Conservation (phyloP, 1,140 invertebrate genomes). For the Panonychus citri region DNA sequence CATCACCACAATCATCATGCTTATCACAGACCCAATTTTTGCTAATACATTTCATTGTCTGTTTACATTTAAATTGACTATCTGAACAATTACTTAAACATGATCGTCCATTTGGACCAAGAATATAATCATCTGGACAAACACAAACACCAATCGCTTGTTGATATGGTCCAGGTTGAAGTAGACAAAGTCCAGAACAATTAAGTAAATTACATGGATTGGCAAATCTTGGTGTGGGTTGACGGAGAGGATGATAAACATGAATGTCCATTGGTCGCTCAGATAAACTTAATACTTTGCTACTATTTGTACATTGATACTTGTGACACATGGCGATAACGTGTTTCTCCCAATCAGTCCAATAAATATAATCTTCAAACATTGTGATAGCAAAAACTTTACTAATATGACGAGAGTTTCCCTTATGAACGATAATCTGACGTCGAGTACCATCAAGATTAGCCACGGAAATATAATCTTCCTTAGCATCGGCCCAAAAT, state of each 20-base stretch:
- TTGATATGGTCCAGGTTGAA: slow-evolving; percentile 34
- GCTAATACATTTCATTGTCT: slow-evolving; percentile 43
- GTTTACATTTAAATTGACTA: slow-evolving; percentile 70
- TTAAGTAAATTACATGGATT: slow-evolving; percentile 46
- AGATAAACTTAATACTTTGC: slow-evolving; percentile 44
- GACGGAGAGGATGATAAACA: slow-evolving; percentile 30
- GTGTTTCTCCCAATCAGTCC: slow-evolving; percentile 81
- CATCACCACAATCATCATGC: slow-evolving; percentile 36
- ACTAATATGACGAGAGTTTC: slow-evolving; percentile 23
- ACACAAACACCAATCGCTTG: slow-evolving; percentile 62
- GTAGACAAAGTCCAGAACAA: slow-evolving; percentile 58
- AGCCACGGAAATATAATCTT: slow-evolving; percentile 73
- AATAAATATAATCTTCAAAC: slow-evolving; percentile 53
- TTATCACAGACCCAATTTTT: slow-evolving; percentile 32
- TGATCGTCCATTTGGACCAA: slow-evolving; percentile 59
- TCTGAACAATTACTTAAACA: slow-evolving; percentile 72
- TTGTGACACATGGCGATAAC: slow-evolving; percentile 83
- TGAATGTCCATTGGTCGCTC: slow-evolving; percentile 24
- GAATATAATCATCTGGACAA: slow-evolving; percentile 75
- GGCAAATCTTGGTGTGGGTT: slow-evolving; percentile 40
- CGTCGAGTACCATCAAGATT: slow-evolving; percentile 66
- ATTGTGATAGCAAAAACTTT: slow-evolving; percentile 75
- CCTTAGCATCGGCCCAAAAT: slow-evolving; percentile 86
- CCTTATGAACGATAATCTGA: slow-evolving; percentile 30
- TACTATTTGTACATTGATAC: slow-evolving; percentile 39